Percentiles rank a stretch among this genome's conserved stretches.
Evolutionary conservation across 2,113 vertebrate genomes (phyloP).

Genomic region (Pteruthius melanotis): DNA sequence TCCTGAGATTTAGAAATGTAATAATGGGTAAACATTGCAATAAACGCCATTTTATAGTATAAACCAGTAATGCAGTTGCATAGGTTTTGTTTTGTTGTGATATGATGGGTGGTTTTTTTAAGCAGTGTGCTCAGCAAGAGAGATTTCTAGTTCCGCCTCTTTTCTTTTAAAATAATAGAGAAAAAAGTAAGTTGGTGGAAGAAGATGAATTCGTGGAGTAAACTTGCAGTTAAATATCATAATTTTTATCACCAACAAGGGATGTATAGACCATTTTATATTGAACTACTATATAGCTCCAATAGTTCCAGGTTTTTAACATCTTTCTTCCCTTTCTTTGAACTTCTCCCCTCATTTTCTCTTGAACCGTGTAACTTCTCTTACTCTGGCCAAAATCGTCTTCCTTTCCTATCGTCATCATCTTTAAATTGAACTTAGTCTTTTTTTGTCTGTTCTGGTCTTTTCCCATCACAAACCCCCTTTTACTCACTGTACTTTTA

Average conservation of each 20-base stretch:
- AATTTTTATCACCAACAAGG: neutral
- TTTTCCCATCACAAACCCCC: neutral
- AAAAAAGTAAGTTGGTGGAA: neutral
- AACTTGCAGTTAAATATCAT: neutral
- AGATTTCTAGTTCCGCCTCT: neutral
- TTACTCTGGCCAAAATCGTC: neutral
- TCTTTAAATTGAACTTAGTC: neutral
- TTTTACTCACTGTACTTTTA: neutral
- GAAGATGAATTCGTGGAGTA: neutral
- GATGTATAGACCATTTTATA: neutral
- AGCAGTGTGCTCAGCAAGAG: neutral
- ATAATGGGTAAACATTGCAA: neutral
- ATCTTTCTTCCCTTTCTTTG: neutral
- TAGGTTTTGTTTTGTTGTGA: neutral
- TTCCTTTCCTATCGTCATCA: neutral
- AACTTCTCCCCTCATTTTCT: neutral
- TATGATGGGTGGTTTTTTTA: neutral
- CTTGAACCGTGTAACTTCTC: neutral
- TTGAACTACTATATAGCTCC: neutral
- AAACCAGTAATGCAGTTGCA: neutral
- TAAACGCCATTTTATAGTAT: neutral
- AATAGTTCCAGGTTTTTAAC: neutral
- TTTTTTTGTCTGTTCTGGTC: neutral
- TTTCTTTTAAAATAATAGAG: neutral
- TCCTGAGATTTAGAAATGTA: neutral